A percentile compares a stretch with the other conserved stretches of the same genome.
phyloP scores from a whole-genome alignment of 1,140 invertebrate species.

The Phocides pigmalion region DNA sequence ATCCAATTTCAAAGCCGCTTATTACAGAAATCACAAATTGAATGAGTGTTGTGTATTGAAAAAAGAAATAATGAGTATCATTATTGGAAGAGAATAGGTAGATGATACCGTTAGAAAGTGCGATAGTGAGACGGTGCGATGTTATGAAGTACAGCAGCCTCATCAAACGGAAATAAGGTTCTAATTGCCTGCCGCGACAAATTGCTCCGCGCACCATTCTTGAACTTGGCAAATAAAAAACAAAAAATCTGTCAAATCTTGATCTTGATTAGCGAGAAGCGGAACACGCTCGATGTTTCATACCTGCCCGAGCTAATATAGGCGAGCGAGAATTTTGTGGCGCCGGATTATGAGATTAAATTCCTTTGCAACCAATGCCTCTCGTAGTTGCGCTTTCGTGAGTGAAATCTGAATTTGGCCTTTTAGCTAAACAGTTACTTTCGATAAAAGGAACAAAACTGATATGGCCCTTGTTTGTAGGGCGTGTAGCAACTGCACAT shows the following conservation, averaged over 20 bases:
- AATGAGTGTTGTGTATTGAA: conserved; percentile 40
- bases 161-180: conserved; percentile 47
- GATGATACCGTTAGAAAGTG: conserved; percentile 54
- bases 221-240: conserved; percentile 25
- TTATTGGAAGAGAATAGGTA: conserved; percentile 49
- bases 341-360: conserved; percentile 31
- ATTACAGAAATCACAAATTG: conserved; percentile 42
- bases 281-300: conserved; percentile 27
- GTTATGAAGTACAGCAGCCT: conserved; percentile 42
- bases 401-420: conserved; percentile 23
- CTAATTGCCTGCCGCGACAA: conserved; percentile 36
- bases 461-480: conserved; percentile 39
- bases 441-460: conserved; percentile 29
- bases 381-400: conserved; percentile 1
- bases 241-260: conserved; percentile 35
- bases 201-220: conserved; percentile 13
- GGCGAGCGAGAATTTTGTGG: conserved; percentile 15
- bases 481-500: conserved; percentile 12
- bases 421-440: conserved; percentile 34
- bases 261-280: conserved; percentile 30
- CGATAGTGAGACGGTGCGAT: conserved; percentile 33
- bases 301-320: conserved; percentile 11
- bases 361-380: conserved; percentile 13
- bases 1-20: conserved; percentile 36
- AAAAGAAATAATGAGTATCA: conserved; percentile 53